Conservation (phyloP, 2,113 vertebrate species). For the Corynorhinus townsendii region DNA sequence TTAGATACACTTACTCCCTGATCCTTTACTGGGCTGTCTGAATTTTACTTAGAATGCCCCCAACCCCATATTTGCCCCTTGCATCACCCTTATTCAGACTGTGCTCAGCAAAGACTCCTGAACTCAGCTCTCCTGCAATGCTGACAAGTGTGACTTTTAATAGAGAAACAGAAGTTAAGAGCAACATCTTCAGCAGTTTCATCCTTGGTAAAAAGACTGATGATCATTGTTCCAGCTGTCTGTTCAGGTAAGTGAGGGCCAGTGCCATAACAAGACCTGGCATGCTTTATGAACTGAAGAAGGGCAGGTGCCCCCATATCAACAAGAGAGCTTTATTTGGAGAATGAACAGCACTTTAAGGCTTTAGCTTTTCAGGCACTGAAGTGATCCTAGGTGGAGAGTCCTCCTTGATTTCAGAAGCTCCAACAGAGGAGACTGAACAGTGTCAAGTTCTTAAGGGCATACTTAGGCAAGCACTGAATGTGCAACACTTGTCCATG, state of each 20-base stretch:
- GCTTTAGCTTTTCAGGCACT: background rate
- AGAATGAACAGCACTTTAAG: background rate
- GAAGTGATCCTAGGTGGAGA: background rate
- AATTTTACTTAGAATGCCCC: conserved; percentile 8
- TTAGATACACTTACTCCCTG: conserved; percentile 88
- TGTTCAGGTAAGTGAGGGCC: background rate
- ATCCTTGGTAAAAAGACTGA: background rate
- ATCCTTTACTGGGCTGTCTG: conserved; percentile 72
- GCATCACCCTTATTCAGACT: background rate
- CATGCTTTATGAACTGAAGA: background rate
- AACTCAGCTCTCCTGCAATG: background rate
- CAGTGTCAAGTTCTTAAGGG: background rate
- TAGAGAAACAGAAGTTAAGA: background rate
- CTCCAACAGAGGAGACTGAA: background rate
- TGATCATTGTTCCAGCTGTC: background rate
- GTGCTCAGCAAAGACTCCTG: background rate
- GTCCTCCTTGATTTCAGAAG: background rate
- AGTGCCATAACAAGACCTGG: background rate
- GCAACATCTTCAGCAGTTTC: background rate
- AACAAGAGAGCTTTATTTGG: background rate
- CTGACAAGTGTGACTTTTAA: background rate
- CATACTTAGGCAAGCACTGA: background rate
- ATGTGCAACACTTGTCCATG: background rate
- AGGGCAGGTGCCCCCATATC: accelerated
- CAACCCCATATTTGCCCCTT: background rate